Percentiles rank a stretch among this genome's conserved stretches.
Evolutionary conservation across 2,888 invertebrate species (phyloP).

Genomic region (Nemapogon koenigi): DNA sequence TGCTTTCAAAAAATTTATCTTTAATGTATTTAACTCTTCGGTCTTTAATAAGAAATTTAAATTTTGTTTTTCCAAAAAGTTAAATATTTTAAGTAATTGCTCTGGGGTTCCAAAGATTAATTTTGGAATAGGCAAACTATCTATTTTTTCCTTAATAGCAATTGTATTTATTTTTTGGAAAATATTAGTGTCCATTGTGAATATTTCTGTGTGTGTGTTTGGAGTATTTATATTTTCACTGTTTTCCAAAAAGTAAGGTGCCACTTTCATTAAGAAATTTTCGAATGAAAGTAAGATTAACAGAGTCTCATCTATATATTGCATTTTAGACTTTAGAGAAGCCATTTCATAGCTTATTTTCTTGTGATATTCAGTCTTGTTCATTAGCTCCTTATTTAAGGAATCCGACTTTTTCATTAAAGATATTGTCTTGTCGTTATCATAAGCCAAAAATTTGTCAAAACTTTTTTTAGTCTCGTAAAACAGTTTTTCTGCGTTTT

Average conservation of each 20-base stretch:
- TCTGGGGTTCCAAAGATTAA: slow-evolving; percentile 45
- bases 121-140: slow-evolving; percentile 31
- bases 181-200: slow-evolving; percentile 35
- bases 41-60: slow-evolving; percentile 49
- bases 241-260: slow-evolving; percentile 49
- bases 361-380: slow-evolving; percentile 44
- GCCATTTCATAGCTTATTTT: slow-evolving; percentile 45
- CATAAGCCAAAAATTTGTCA: slow-evolving; percentile 50
- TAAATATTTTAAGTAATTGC: slow-evolving; percentile 38
- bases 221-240: slow-evolving; percentile 31
- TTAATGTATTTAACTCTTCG: slow-evolving; percentile 42
- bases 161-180: slow-evolving; percentile 32
- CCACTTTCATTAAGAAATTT: slow-evolving; percentile 43
- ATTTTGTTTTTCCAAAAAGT: slow-evolving; percentile 47
- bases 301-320: slow-evolving; percentile 47
- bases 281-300: slow-evolving; percentile 48
- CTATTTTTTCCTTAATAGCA: slow-evolving; percentile 27
- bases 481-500: slow-evolving; percentile 40
- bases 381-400: slow-evolving; percentile 39
- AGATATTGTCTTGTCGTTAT: slow-evolving; percentile 51
- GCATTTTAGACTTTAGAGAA: slow-evolving; percentile 45
- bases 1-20: slow-evolving; percentile 43
- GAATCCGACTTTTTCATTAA: slow-evolving; percentile 52
- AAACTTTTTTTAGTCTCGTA: slow-evolving; percentile 51
- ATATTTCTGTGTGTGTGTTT: slow-evolving; percentile 31